These are phyloP conservation scores for Microctonus brassicae DNA, from an alignment of 2,888 invertebrate genomes.

Conservation along the genomic window DNA sequence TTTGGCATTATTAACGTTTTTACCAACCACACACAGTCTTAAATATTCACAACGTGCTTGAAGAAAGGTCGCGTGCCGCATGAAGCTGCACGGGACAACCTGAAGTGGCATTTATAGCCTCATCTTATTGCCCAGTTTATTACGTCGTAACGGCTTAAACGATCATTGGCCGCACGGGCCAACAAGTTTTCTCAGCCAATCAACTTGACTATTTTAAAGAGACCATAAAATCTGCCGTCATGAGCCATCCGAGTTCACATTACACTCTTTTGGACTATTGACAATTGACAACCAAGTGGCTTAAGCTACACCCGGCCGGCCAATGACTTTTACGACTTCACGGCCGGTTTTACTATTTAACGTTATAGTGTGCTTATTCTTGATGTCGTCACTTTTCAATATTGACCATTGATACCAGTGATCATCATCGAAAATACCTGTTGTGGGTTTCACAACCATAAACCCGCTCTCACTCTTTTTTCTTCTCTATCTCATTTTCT, in stretches of 20 bases:
- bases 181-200: conserved; percentile 29
- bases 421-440: conserved; percentile 17
- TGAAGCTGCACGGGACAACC: conserved; percentile 56
- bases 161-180: conserved; percentile 57
- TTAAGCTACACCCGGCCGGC: conserved; percentile 47
- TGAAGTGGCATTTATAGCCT: conserved; percentile 61
- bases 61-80: conserved; percentile 64
- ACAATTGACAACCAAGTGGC: conserved; percentile 50
- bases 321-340: conserved; percentile 64
- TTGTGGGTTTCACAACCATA: conserved; percentile 15
- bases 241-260: conserved; percentile 58
- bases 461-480: neutral
- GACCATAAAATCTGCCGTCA: conserved; percentile 48
- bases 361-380: conserved; percentile 16
- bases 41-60: conserved; percentile 42
- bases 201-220: conserved; percentile 18
- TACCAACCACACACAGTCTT: conserved; percentile 2
- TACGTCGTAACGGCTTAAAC: conserved; percentile 66
- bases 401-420: conserved; percentile 18
- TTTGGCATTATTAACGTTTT: neutral
- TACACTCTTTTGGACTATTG: conserved; percentile 59
- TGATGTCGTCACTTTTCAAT: neutral
- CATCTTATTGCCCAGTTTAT: conserved; percentile 66
- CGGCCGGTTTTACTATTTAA: conserved; percentile 33
- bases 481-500: no score